Base-by-base conservation (phyloP, 1,140 invertebrate genomes). In the Holcopasites calliopsidis region DNA sequence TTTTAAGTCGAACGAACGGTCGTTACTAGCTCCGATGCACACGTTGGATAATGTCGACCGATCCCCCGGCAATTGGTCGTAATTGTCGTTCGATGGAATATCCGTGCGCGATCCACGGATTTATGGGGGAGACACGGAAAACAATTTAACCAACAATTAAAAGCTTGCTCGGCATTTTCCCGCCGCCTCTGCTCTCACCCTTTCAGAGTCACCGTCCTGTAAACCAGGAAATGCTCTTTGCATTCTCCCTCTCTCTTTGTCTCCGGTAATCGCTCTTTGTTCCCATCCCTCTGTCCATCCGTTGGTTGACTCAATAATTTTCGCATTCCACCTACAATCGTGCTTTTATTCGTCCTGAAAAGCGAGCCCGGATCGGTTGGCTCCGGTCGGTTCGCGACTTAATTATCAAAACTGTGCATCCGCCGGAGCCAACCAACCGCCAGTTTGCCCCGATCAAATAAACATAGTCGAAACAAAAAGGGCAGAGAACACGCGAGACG, bases 111-210 rank as follows among this genome's bases (percentile, higher is more conserved):
- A 13, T 8, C 23, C 13, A 6, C 7, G n/a, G 26, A 57, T 44
- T 65, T 40, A 35, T 55, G 26, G 16, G 16, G 52, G 61, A n/a
- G n/a, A n/a, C 65, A 61, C 50, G 40, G 33, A 77, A 78, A 79
- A 82, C 71, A 79, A 75, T 83, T 83, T 79, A 79, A 61, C 80
- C 64, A 54, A 79, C 80, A 83, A 82, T 83, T 83, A 79, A 82
- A 76, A 82, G 65, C 76, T 68, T 70, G 81, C 76, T 68, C 47
- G 64, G 38, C 35, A 42, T 66, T 82, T 73, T 76, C 42, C 40
- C 4, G 18, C 44, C 0, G 4, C 21, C 0, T 13, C 16, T 18
- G 5, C 18, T 50, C 21, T 50, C 1, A 16, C 21, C 21, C 31
- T 58, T 70, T 72, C 52, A 38, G 6, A 31, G 18, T 23, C 33